phyloP scores from a whole-genome alignment of 2,797 vertebrate genomes.

The Neostethus bicornis region DNA sequence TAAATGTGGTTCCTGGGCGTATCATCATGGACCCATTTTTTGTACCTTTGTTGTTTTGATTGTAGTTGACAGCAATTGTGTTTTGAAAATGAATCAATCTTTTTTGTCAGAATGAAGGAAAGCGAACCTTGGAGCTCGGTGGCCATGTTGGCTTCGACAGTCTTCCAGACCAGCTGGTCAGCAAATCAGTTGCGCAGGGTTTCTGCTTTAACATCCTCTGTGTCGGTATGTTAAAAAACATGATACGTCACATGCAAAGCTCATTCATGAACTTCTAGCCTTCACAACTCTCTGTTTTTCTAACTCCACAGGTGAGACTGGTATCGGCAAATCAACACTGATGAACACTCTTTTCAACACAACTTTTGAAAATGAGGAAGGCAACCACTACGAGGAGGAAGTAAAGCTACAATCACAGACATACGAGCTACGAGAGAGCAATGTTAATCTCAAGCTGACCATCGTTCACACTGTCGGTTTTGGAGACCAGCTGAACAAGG shows the following conservation, averaged over 20 bases:
- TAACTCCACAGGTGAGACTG: slow-evolving; percentile 92
- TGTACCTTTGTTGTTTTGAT: background rate
- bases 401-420: slow-evolving; percentile 86
- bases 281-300: no score
- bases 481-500: slow-evolving; percentile 98
- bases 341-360: slow-evolving; percentile 99
- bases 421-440: slow-evolving; percentile 93
- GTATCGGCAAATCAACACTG: slow-evolving; percentile 95
- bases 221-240: slow-evolving; percentile 84
- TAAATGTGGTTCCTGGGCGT: slow-evolving; percentile 23
- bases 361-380: slow-evolving; percentile 90
- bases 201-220: slow-evolving; percentile 99
- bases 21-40: background rate
- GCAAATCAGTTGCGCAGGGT: slow-evolving; percentile 91
- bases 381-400: slow-evolving; percentile 86
- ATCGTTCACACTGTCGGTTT: slow-evolving; percentile 95
- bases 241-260: background rate
- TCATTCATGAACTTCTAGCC: background rate
- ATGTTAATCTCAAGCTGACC: slow-evolving; percentile 93
- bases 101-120: slow-evolving; percentile 84
- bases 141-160: slow-evolving; percentile 97
- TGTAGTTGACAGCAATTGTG: background rate
- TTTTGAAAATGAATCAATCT: background rate
- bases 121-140: slow-evolving; percentile 86
- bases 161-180: slow-evolving; percentile 96